These are phyloP conservation scores for Orchestia grillus DNA, from an alignment of 1,140 invertebrate species.

Conservation along the genomic window DNA sequence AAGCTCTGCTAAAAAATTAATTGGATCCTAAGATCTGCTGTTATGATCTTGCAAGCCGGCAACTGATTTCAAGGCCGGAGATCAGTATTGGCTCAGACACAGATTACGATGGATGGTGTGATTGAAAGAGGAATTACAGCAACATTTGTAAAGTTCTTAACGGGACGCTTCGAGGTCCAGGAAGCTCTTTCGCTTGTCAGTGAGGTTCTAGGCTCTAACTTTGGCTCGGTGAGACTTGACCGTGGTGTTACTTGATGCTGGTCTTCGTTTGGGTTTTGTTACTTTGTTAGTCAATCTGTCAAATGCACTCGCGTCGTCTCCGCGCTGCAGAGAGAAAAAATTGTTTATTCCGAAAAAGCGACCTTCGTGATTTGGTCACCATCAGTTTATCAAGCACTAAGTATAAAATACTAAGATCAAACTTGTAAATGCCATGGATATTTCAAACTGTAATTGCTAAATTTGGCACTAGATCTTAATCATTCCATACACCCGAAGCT, in stretches of 20 bases:
- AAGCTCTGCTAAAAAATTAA: constrained; percentile 19
- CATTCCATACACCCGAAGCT: too few species aligned
- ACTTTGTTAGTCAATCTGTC: too few species aligned
- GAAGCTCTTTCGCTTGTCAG: background rate
- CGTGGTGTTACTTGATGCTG: background rate
- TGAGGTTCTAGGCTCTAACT: background rate
- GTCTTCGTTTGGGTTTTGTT: too few species aligned
- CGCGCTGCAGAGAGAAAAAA: too few species aligned
- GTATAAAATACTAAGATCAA: too few species aligned
- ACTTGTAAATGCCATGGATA: too few species aligned
- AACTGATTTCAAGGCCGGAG: constrained; percentile 2
- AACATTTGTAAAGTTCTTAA: background rate
- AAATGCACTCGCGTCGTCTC: too few species aligned
- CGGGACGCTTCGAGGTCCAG: background rate
- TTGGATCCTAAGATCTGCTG: constrained; percentile 46
- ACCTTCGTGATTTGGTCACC: too few species aligned
- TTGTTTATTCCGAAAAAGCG: too few species aligned
- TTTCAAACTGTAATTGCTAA: too few species aligned
- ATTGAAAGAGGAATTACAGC: background rate
- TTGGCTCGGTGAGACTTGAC: background rate
- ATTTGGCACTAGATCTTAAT: too few species aligned
- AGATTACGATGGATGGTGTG: constrained; percentile 16
- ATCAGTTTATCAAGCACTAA: too few species aligned
- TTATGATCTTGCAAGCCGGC: background rate
- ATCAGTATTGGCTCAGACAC: constrained; percentile 7